Base-by-base conservation (phyloP, 2,113 vertebrate genomes). In the Odontesthes bonariensis region DNA sequence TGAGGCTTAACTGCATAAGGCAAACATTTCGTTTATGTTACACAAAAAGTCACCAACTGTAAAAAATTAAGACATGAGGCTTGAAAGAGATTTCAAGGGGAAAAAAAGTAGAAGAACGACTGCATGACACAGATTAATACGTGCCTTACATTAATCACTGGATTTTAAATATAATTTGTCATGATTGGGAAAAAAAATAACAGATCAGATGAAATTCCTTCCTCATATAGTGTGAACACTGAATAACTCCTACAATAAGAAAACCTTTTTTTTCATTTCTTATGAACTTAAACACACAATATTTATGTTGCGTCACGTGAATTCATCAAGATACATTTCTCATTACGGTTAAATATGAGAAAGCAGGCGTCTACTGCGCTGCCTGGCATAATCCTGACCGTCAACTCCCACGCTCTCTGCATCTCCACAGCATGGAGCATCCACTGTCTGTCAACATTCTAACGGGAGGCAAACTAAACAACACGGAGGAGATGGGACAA, bases 401-500 rank as follows among this genome's bases (percentile, higher is more conserved):
- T 92, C 89, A 71, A 86, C 89, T 90, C 91, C 89, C 89, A 91
- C 92, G 33, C 88, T 76, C 86, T 82, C 79, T 83, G 77, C 87
- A 80, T 88, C 86, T 84, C 75, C 89, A 72, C 91, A 89, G 84
- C 91, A 89, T 93, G 88, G 85, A 91, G 92, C 87, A 82, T 87
- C 87, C 73, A 87, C 89, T 91, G 91, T 87, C 90, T 91, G 86
- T 88, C 89, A 91, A 90, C 90, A 93, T 79, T 62, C 78, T 88
- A 89, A 89, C 84, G 82, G 86, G 85, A 90, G 63, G 81, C 83
- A 85, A 83, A 90, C 84, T 79, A 84, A 88, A 88, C 79, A 85
- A 62, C 78, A 57, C 84, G 69, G 84, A 72, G 77, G 82, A 78
- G 85, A 69, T 20, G 73, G 83, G 54, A 77, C 51, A 54, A 61